Base-by-base conservation (phyloP, 2,797 vertebrate species). In the Siniperca scherzeri region DNA sequence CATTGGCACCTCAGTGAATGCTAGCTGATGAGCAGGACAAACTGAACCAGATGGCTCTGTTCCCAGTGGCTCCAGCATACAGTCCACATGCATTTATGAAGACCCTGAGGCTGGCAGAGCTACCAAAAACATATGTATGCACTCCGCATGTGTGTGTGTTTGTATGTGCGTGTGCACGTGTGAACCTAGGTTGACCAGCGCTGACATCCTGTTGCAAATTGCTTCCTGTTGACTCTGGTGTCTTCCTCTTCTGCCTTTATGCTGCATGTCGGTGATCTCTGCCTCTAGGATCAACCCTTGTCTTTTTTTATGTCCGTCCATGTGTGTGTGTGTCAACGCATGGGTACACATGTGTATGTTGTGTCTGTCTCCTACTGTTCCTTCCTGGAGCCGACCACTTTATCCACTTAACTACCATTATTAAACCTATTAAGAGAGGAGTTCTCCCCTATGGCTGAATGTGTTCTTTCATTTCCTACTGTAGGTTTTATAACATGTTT, bases 1-100 rank as follows among this genome's bases (percentile, higher is more conserved):
- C 93, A 86, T 21, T 88, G 86, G 88, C 89, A 91, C 90, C 89
- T 88, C 84, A 70, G 70, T 93, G 88, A 92, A 91, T 73, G 60
- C 79, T 78, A 33, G 77, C 90, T 90, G 89, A 89, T 90, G 89
- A 92, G 82, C 79, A 81, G 81, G 87, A 91, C 90, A 91, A 94
- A 93, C 91, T 84, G 79, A 94, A 93, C 92, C 94, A 95, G 93
- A 95, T 95, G 94, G 92, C 81, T 74, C 7, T 1, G 7, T 27
- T 89, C 91, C 85, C 89, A 72, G 81, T 86, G 87, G 87, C 90
- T 88, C 87, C 90, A 73, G 82, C 22, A 5, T 79, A 73, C 85
- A 82, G 90, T 64, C 84, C 86, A 44, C 86, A 91, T 88, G 82
- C 86, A 85, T 92, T 93, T 91, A 93, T 88, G 88, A 92, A 91